A percentile compares a stretch with the other conserved stretches of the same genome.
Evolutionary conservation across 1,140 invertebrate genomes (phyloP).

Genomic region (Heliconius himera): DNA sequence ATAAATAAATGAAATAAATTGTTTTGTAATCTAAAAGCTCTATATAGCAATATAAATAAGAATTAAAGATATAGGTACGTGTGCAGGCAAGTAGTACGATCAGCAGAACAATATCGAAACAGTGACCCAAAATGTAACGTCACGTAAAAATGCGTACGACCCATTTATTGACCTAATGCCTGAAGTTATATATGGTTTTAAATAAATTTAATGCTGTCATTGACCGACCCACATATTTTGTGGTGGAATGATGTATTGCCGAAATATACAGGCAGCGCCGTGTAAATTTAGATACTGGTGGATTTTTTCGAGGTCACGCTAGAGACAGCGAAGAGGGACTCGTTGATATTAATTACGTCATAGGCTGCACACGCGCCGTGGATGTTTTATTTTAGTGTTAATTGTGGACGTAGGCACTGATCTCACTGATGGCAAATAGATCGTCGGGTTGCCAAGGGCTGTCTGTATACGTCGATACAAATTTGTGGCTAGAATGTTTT

Average conservation of each 20-base stretch:
- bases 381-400: conserved; percentile 62
- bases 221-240: conserved; percentile 74
- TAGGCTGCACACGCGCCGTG: conserved; percentile 58
- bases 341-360: conserved; percentile 67
- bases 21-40: background rate
- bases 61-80: background rate
- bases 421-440: conserved; percentile 45
- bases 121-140: conserved; percentile 38
- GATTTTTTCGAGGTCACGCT: conserved; percentile 69
- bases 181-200: conserved; percentile 44
- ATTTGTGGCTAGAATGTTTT: background rate
- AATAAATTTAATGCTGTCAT: conserved; percentile 61
- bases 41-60: background rate
- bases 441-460: conserved; percentile 44
- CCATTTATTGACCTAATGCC: conserved; percentile 53
- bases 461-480: conserved; percentile 21
- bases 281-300: conserved; percentile 67
- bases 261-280: conserved; percentile 63
- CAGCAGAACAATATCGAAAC: background rate
- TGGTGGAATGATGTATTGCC: conserved; percentile 64
- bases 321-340: conserved; percentile 53
- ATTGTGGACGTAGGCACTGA: conserved; percentile 51
- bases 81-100: background rate
- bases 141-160: conserved; percentile 44
- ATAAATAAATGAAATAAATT: no score